Evolutionary conservation across 2,113 vertebrate genomes (phyloP), one percentile per base, ranked within the genome.

Genomic region (Antigone vipio): DNA sequence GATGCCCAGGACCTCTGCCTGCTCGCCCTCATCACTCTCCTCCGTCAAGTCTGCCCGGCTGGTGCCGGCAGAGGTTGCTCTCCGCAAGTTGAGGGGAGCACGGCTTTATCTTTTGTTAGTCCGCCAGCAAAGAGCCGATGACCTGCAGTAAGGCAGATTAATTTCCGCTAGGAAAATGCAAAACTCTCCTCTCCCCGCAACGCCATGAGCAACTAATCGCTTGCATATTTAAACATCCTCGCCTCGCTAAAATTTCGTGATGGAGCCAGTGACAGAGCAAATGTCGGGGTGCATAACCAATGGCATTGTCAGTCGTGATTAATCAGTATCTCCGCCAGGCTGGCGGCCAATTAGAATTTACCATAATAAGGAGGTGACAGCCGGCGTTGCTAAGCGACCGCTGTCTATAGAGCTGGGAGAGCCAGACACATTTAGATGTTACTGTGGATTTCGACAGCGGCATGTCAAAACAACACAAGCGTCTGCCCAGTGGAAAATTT

Each of bases 341-440:
- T 97, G 40, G 92, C 42, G 53, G 94, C 98, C 98, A 98, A 98
- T 98, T 97, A 98, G 97, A 97, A 97, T 96, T 98, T 97, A 95
- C 97, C 92, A 97, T 71, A 74, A 97, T 69, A 96, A 98, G 98
- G 97, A 97, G 95, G 98, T 95, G 98, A 97, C 93, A 95, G 97
- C 96, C 72, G 83, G 90, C 2, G 98, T 98, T 98, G 98, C 98
- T 97, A 97, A 91, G 98, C 98, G 95, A 98, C 98, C 18, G 21
- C 97, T 97, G 97, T 97, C 97, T 97, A 96, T 96, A 93, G 96
- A 95, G 94, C 96, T 80, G 89, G 96, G 95, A 97, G 97, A 97
- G 97, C 82, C 96, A 97, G 97, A 97, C 95, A 92, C 97, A 94
- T 97, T 97, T 92, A 97, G 97, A 98, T 97, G 97, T 97, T 98